Percentiles rank a stretch among this genome's conserved stretches.
phyloP scores from a whole-genome alignment of 2,888 invertebrate species.

The Cryptocheilus praepositus region DNA sequence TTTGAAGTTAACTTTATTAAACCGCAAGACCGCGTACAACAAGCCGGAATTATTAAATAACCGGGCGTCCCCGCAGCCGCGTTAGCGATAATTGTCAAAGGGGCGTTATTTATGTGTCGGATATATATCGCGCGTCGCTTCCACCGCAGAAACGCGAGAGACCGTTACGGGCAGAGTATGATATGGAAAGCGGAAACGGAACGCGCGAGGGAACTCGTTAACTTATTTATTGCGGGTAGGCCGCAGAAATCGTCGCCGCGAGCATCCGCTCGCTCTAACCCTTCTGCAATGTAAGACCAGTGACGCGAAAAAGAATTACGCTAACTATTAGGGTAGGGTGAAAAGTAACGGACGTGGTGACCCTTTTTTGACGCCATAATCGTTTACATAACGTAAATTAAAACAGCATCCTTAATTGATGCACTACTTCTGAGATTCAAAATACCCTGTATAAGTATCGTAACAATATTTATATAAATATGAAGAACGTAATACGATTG shows the following conservation, averaged over 20 bases:
- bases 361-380: too few species aligned
- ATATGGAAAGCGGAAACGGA: conserved; percentile 22
- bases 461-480: too few species aligned
- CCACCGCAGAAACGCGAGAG: neutral
- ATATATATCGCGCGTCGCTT: conserved; percentile 10
- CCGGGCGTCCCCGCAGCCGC: conserved; percentile 16
- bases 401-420: too few species aligned
- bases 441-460: too few species aligned
- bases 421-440: too few species aligned
- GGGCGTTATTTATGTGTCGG: conserved; percentile 32
- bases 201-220: conserved; percentile 22
- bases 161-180: conserved; percentile 6
- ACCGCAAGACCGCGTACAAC: conserved; percentile 33
- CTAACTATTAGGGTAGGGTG: neutral
- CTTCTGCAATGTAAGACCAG: neutral
- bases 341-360: neutral
- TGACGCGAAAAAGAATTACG: neutral
- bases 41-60: conserved; percentile 44
- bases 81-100: conserved; percentile 24
- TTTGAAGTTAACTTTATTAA: conserved; percentile 45
- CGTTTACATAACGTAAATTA: too few species aligned
- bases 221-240: conserved; percentile 28
- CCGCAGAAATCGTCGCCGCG: neutral
- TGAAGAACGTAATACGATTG: too few species aligned
- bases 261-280: conserved; percentile 1